These are phyloP conservation scores for Lasioglossum villosulum DNA, from an alignment of 2,888 invertebrate genomes.

Conservation along the genomic window DNA sequence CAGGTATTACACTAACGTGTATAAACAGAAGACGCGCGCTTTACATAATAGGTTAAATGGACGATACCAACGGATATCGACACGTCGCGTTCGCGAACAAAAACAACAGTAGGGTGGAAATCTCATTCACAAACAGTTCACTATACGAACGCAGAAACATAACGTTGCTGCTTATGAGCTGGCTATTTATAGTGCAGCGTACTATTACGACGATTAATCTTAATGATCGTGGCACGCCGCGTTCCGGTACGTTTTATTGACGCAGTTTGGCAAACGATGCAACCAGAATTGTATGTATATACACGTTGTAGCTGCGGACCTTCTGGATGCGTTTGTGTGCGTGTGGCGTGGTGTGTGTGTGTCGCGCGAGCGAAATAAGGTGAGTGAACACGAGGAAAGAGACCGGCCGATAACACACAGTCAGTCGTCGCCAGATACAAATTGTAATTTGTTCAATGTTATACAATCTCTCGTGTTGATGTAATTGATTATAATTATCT, in stretches of 20 bases:
- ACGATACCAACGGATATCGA: background rate
- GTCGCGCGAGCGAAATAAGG: background rate
- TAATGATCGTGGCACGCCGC: background rate
- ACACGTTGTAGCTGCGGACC: background rate
- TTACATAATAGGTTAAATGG: background rate
- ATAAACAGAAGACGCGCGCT: background rate
- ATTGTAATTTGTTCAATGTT: background rate
- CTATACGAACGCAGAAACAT: background rate
- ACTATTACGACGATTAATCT: constrained; percentile 19
- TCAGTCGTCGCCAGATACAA: background rate
- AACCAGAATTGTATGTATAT: background rate
- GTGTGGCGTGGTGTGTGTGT: background rate
- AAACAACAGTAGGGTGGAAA: background rate
- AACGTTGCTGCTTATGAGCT: constrained; percentile 6
- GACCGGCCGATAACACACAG: background rate
- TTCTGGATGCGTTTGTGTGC: background rate
- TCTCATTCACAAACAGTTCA: constrained; percentile 11
- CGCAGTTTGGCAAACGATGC: background rate
- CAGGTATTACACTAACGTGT: background rate
- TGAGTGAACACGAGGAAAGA: background rate
- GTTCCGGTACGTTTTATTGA: constrained; percentile 12
- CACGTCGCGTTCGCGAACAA: background rate
- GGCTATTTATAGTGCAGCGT: constrained; percentile 17
- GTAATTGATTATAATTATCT: background rate
- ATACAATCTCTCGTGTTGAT: background rate